Evolutionary conservation across 2,797 vertebrate genomes (phyloP).

Genomic region (Sebastes taczanowskii): DNA sequence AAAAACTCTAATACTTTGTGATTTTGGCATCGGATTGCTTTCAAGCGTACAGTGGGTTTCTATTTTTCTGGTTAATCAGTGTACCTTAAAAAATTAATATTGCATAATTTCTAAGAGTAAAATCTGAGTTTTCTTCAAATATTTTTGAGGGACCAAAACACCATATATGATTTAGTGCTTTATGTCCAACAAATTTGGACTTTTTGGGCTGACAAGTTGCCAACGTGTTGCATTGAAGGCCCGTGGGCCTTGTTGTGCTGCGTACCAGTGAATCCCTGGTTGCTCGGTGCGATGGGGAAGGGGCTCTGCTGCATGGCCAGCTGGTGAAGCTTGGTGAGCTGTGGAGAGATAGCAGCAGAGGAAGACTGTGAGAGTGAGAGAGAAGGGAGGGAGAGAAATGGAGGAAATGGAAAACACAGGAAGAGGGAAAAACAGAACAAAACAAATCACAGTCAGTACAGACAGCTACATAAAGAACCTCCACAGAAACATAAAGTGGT

Average conservation of each 20-base stretch:
- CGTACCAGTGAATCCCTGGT: constrained; percentile 97
- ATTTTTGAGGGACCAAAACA: background rate
- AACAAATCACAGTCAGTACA: constrained; percentile 64
- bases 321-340: constrained; percentile 99
- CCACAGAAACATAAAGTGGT: background rate
- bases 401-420: constrained; percentile 69
- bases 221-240: background rate
- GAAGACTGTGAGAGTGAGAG: constrained; percentile 82
- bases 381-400: constrained; percentile 70
- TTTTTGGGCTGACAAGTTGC: background rate
- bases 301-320: constrained; percentile 99
- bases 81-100: no score
- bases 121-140: background rate
- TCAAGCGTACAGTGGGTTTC: background rate
- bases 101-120: background rate
- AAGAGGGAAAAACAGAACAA: constrained; percentile 63
- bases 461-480: constrained; percentile 31
- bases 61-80: background rate
- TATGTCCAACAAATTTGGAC: background rate
- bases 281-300: constrained; percentile 93
- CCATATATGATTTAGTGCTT: background rate
- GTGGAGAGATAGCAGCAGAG: constrained; percentile 83
- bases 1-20: no score
- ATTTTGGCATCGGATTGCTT: background rate
- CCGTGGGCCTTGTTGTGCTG: background rate